Percentiles rank a stretch among this genome's conserved stretches.
Evolutionary conservation across 2,888 invertebrate species (phyloP).

Genomic region (Nymphalis urticae): DNA sequence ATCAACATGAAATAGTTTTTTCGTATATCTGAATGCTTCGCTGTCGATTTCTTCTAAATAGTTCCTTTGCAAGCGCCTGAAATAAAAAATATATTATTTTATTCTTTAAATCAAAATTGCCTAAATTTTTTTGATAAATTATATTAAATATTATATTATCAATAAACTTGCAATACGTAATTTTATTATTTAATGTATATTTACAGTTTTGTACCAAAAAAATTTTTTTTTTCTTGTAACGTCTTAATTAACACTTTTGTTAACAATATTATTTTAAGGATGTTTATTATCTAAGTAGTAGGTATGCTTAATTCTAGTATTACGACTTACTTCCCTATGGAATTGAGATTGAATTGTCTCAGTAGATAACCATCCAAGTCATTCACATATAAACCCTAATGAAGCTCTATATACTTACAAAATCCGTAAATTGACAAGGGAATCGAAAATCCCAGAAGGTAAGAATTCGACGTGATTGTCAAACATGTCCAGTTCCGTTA

Average conservation of each 20-base stretch:
- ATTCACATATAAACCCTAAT: conserved; percentile 1
- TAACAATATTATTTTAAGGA: too few relatives aligned
- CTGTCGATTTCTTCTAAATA: conserved; percentile 83
- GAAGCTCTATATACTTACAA: conserved; percentile 76
- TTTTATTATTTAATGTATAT: too few relatives aligned
- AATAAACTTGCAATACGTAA: too few relatives aligned
- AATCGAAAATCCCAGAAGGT: conserved; percentile 84
- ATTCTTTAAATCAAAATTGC: neutral
- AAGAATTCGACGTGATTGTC: conserved; percentile 87
- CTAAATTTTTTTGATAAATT: neutral
- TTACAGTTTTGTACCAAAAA: neutral
- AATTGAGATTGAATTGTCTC: neutral
- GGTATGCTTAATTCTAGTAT: too few relatives aligned
- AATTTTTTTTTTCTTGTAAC: neutral
- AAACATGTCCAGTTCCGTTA: conserved; percentile 86
- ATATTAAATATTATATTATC: neutral
- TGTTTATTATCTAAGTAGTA: too few relatives aligned
- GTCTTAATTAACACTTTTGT: too few relatives aligned
- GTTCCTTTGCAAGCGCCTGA: conserved; percentile 85
- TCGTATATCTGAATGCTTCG: conserved; percentile 80
- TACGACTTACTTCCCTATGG: neutral
- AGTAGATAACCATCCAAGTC: neutral
- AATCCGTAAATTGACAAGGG: conserved; percentile 83
- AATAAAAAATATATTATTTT: conserved; percentile 48
- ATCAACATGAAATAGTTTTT: conserved; percentile 85